Percentiles rank a stretch among this genome's conserved stretches.
phyloP scores from a whole-genome alignment of 2,113 vertebrate species.

The Heterocephalus glaber region DNA sequence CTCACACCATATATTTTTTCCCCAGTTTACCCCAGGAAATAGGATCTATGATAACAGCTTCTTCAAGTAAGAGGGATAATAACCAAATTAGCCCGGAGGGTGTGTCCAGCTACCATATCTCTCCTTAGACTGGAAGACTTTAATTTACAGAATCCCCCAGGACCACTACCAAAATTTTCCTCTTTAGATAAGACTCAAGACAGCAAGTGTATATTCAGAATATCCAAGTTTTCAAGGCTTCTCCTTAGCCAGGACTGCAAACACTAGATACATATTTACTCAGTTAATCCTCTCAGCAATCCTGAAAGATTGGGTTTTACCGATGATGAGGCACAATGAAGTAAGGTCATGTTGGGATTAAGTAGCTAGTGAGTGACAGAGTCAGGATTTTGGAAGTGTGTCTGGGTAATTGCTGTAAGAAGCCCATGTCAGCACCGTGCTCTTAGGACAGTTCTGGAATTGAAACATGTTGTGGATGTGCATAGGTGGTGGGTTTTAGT shows the following conservation, averaged over 20 bases:
- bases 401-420: fast-evolving
- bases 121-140: not conserved
- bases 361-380: not conserved
- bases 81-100: not conserved
- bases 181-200: conserved; percentile 12
- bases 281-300: not conserved
- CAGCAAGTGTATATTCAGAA: not conserved
- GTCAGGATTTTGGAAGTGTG: not conserved
- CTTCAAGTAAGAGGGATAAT: conserved; percentile 23
- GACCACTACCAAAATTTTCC: not conserved
- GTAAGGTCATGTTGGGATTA: not conserved
- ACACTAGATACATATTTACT: not conserved
- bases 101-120: not conserved
- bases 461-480: not conserved
- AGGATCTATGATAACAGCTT: not conserved
- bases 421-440: not conserved
- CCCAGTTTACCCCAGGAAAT: conserved; percentile 33
- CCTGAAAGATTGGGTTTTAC: not conserved
- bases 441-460: not conserved
- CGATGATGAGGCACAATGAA: not conserved
- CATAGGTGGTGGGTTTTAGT: not conserved
- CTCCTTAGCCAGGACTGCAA: not conserved
- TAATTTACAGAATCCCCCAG: not conserved
- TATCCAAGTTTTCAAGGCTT: not conserved
- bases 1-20: not conserved